Percentiles rank a stretch among this genome's conserved stretches.
Evolutionary conservation across 35 echinoderm and acorn worm species (phyloP).

Genomic region (Apostichopus japonicus): DNA sequence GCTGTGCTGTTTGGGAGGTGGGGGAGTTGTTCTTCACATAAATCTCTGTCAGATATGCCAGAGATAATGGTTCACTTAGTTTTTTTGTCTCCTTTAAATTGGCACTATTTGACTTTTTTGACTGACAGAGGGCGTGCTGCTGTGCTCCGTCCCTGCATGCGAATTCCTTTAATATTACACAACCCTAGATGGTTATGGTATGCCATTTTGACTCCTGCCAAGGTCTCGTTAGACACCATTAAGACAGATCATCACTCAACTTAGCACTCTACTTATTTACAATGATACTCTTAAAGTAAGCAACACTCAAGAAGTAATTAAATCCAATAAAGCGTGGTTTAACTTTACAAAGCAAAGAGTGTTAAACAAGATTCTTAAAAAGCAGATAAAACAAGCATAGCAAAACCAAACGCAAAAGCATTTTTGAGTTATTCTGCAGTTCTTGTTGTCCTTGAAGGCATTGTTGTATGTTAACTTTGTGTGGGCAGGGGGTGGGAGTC

Average conservation of each 20-base stretch:
- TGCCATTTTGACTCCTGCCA: not conserved
- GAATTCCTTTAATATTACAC: too few relatives aligned
- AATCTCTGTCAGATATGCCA: too few relatives aligned
- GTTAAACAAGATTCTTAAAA: not conserved
- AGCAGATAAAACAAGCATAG: not conserved
- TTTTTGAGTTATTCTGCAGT: not conserved
- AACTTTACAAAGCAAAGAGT: not conserved
- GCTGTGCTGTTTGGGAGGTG: too few relatives aligned
- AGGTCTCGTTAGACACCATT: not conserved
- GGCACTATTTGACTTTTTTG: too few relatives aligned
- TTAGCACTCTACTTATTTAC: not conserved
- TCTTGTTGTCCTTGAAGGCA: too few relatives aligned
- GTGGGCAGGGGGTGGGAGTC: not conserved
- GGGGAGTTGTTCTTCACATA: too few relatives aligned
- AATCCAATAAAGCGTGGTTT: not conserved
- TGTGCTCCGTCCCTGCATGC: too few relatives aligned
- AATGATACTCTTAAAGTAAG: not conserved
- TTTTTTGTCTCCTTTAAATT: too few relatives aligned
- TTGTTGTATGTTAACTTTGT: not conserved
- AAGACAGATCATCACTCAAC: not conserved
- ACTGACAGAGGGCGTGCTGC: too few relatives aligned
- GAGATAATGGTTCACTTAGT: too few relatives aligned
- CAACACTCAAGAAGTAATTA: not conserved
- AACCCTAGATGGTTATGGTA: not conserved
- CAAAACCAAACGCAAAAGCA: not conserved